Evolutionary conservation across 2,888 invertebrate genomes (phyloP).

Genomic region (Glomeris marginata): DNA sequence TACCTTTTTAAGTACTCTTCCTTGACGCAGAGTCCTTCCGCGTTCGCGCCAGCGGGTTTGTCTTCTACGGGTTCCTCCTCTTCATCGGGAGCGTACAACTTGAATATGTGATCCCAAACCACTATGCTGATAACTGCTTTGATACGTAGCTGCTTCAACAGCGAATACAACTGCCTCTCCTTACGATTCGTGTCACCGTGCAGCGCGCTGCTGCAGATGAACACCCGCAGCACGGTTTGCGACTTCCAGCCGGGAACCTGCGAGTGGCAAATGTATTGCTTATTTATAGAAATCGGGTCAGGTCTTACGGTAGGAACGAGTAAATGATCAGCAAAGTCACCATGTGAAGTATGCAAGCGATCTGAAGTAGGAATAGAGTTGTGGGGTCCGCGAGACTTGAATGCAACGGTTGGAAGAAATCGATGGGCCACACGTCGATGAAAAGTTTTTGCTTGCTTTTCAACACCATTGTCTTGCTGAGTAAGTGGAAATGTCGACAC

Average conservation of each 20-base stretch:
- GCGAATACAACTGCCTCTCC: slow-evolving; percentile 32
- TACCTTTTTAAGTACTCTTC: slow-evolving; percentile 17
- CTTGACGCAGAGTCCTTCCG: slow-evolving; percentile 13
- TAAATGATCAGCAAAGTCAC: slow-evolving; percentile 25
- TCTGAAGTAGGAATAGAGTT: slow-evolving; percentile 85
- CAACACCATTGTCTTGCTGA: slow-evolving; percentile 60
- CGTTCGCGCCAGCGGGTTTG: neutral
- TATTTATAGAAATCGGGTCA: neutral
- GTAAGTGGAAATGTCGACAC: slow-evolving; percentile 72
- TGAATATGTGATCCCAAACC: slow-evolving; percentile 35
- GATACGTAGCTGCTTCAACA: slow-evolving; percentile 72
- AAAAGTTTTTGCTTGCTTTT: slow-evolving; percentile 50
- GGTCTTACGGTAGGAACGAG: slow-evolving; percentile 15
- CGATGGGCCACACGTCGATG: slow-evolving; percentile 97
- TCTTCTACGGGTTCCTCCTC: neutral
- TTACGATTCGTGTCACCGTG: slow-evolving; percentile 22
- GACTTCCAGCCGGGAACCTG: slow-evolving; percentile 67
- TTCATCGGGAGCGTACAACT: slow-evolving; percentile 10
- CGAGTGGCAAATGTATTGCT: slow-evolving; percentile 6
- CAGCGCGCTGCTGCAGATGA: slow-evolving; percentile 50
- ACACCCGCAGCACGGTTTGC: slow-evolving; percentile 61
- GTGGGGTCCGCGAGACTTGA: slow-evolving; percentile 72
- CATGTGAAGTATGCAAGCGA: slow-evolving; percentile 90
- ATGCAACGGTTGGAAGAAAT: slow-evolving; percentile 65
- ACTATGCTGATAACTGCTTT: slow-evolving; percentile 54